These are phyloP conservation scores for Bemisia tabaci DNA, from an alignment of 1,140 invertebrate species.

Conservation along the genomic window DNA sequence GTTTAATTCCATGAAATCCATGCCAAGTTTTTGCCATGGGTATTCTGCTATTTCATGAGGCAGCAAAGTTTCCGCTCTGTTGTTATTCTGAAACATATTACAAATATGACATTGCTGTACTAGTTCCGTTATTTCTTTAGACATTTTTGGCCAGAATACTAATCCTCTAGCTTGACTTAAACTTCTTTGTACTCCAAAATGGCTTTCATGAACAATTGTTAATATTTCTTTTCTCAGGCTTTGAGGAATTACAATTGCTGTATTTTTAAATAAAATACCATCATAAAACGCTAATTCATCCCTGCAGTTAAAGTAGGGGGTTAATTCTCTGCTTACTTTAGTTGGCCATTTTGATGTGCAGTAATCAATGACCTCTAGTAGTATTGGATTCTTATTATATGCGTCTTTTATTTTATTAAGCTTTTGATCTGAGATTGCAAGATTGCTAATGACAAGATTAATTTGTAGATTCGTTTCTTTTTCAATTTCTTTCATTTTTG, in stretches of 20 bases:
- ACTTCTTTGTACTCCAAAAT: too few species aligned
- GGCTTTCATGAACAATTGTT: conserved; percentile 29
- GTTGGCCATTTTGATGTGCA: too few species aligned
- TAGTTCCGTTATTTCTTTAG: conserved; percentile 29
- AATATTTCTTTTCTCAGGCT: conserved; percentile 27
- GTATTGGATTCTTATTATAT: conserved; percentile 14
- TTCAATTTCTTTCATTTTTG: conserved; percentile 22
- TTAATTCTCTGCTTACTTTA: conserved; percentile 21
- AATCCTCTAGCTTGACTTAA: conserved; percentile 27
- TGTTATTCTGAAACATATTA: too few species aligned
- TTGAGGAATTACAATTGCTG: conserved; percentile 29
- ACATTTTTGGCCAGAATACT: conserved; percentile 33
- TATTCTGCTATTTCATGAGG: too few species aligned
- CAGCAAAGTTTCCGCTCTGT: too few species aligned
- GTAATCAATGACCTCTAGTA: conserved; percentile 14
- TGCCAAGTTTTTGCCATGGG: too few species aligned
- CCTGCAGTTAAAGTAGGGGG: conserved; percentile 24
- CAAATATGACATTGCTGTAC: too few species aligned
- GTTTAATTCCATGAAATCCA: too few species aligned
- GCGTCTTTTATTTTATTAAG: conserved; percentile 22
- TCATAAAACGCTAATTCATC: conserved; percentile 26
- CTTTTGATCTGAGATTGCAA: too few species aligned
- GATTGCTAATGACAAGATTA: too few species aligned
- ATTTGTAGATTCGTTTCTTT: too few species aligned
- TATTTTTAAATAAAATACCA: too few species aligned